A percentile compares a stretch with the other conserved stretches of the same genome.
Evolutionary conservation across 2,113 vertebrate species (phyloP).

Genomic region (Thomomys bottae): DNA sequence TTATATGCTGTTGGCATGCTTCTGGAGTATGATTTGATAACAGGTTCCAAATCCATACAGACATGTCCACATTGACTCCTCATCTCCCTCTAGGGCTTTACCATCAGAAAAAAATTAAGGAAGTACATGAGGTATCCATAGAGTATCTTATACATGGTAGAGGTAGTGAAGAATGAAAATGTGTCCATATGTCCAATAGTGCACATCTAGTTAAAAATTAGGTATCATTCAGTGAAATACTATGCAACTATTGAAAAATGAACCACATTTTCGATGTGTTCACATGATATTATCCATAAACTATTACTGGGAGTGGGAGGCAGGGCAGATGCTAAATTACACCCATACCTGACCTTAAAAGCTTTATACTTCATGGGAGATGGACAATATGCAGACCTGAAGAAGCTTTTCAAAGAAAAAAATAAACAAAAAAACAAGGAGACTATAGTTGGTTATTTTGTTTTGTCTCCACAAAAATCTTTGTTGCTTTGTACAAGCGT

Average conservation of each 20-base stretch:
- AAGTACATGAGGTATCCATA: neutral
- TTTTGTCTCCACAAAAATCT: slow-evolving; percentile 41
- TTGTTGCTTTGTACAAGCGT: slow-evolving; percentile 50
- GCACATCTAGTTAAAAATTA: neutral
- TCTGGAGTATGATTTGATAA: neutral
- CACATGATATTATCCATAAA: neutral
- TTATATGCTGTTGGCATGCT: neutral
- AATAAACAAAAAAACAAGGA: neutral
- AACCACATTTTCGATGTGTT: neutral
- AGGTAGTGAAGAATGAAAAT: neutral
- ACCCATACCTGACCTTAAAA: neutral
- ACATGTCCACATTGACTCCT: neutral
- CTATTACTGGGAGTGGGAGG: neutral
- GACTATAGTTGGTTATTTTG: slow-evolving; percentile 36
- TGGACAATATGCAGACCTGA: neutral
- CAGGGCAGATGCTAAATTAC: neutral
- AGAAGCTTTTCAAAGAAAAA: slow-evolving; percentile 18
- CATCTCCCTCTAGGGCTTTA: neutral
- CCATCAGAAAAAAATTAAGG: neutral
- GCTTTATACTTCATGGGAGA: neutral
- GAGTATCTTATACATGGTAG: neutral
- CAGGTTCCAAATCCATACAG: neutral
- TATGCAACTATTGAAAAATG: neutral
- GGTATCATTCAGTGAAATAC: neutral
- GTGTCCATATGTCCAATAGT: neutral